These are phyloP conservation scores for Cantharis rufa DNA, from an alignment of 2,888 invertebrate species.

Conservation along the genomic window DNA sequence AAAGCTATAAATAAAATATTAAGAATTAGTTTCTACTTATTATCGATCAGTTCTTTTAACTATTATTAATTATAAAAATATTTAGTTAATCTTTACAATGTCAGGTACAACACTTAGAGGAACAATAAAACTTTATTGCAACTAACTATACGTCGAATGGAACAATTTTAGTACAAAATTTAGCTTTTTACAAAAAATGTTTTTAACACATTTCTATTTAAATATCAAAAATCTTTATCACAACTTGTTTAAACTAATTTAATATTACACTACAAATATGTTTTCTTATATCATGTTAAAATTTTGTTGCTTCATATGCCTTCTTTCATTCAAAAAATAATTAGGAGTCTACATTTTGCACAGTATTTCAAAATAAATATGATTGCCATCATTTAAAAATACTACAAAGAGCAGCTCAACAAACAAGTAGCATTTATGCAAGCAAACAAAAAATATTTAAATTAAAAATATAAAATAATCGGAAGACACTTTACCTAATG, in stretches of 20 bases:
- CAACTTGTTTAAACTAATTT: not conserved
- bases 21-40: not conserved
- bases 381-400: too few relatives aligned
- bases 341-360: not conserved
- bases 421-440: not conserved
- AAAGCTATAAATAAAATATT: not conserved
- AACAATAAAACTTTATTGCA: not conserved
- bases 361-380: not conserved
- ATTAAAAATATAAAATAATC: too few relatives aligned
- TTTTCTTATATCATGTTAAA: not conserved
- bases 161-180: not conserved
- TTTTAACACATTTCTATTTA: not conserved
- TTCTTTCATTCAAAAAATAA: not conserved
- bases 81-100: not conserved
- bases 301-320: not conserved
- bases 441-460: not conserved
- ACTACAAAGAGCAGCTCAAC: not conserved
- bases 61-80: not conserved
- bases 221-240: not conserved
- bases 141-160: not conserved
- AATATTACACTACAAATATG: not conserved
- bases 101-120: not conserved
- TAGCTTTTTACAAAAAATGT: not conserved
- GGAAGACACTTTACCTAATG: too few relatives aligned
- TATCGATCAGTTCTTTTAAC: not conserved